Evolutionary conservation across 2,797 vertebrate genomes (phyloP).

Genomic region (Dipus sagitta): DNA sequence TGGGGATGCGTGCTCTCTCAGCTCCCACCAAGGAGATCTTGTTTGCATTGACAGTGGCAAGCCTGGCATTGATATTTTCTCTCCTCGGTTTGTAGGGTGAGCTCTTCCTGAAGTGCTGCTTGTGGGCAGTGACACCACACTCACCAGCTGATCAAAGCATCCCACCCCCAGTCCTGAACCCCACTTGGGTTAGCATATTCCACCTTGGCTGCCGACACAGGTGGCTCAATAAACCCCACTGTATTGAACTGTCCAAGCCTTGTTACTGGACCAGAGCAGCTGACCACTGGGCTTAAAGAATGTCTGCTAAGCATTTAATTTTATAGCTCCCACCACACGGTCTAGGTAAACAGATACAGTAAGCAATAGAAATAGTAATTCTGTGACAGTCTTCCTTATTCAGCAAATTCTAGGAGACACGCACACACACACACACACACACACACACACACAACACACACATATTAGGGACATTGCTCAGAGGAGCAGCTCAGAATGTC

Average conservation of each 20-base stretch:
- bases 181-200: conserved; percentile 70
- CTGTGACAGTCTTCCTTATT: neutral
- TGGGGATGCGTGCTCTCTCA: conserved; percentile 4
- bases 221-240: conserved; percentile 68
- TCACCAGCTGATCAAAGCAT: conserved; percentile 70
- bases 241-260: conserved; percentile 38
- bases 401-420: conserved; percentile 26
- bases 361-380: conserved; percentile 64
- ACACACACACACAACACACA: no score
- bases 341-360: conserved; percentile 56
- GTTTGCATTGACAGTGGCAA: conserved; percentile 25
- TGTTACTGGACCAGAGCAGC: conserved; percentile 75
- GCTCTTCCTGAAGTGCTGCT: conserved; percentile 47
- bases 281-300: conserved; percentile 60
- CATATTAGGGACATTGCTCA: neutral
- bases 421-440: no score
- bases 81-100: conserved; percentile 45
- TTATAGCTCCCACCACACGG: conserved; percentile 39
- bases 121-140: conserved; percentile 44
- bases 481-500: neutral
- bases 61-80: conserved; percentile 6
- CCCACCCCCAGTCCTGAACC: conserved; percentile 60
- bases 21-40: conserved; percentile 22
- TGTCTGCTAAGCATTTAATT: conserved; percentile 78
- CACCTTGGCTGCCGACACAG: conserved; percentile 70